Percentiles rank a stretch among this genome's conserved stretches.
Conservation (phyloP, 2,888 invertebrate species). For the Brenthis hecate region DNA sequence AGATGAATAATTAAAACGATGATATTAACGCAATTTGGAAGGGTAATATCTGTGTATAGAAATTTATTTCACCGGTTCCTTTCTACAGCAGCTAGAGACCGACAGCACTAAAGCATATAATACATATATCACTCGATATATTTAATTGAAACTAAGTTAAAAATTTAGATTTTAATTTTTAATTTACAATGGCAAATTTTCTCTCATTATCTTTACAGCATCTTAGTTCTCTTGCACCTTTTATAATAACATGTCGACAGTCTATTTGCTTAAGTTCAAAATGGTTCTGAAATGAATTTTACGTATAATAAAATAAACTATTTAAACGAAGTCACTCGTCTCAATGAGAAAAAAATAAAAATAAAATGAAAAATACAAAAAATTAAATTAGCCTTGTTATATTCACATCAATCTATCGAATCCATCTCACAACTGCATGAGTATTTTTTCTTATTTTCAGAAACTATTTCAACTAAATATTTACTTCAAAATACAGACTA, state of each 20-base stretch:
- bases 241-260: not conserved
- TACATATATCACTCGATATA: slow-evolving; percentile 3
- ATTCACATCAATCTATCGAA: slow-evolving; percentile 31
- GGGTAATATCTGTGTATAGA: slow-evolving; percentile 55
- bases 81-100: slow-evolving; percentile 4
- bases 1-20: slow-evolving; percentile 23
- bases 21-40: not conserved
- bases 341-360: slow-evolving; percentile 3
- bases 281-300: not conserved
- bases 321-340: not conserved
- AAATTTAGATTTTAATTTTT: slow-evolving; percentile 4
- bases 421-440: slow-evolving; percentile 41
- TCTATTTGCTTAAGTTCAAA: not conserved
- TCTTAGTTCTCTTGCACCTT: not conserved
- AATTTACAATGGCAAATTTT: slow-evolving; percentile 23
- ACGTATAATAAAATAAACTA: not conserved
- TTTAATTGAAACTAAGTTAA: slow-evolving; percentile 8
- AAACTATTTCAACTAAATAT: slow-evolving; percentile 21
- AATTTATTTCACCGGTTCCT: slow-evolving; percentile 58
- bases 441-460: slow-evolving; percentile 34
- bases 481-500: not conserved
- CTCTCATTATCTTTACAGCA: not conserved
- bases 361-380: slow-evolving; percentile 8
- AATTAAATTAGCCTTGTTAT: slow-evolving; percentile 20
- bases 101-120: not conserved